Conservation (phyloP, 1,140 invertebrate species). For the Reticulitermes speratus region DNA sequence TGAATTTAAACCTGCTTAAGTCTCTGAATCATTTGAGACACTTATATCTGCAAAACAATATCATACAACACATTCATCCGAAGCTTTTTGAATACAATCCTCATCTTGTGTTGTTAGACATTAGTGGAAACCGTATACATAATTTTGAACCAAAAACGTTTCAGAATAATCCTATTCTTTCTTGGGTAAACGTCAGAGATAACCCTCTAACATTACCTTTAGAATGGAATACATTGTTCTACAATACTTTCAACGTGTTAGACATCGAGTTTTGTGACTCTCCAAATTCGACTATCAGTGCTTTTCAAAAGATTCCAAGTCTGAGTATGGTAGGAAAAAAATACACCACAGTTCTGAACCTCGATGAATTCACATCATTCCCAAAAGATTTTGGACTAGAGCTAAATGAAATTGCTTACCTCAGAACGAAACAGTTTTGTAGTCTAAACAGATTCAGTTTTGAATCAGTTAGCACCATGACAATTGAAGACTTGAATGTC, state of each 20-base stretch:
- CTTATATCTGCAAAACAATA: neutral
- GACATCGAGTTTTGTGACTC: neutral
- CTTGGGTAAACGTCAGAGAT: neutral
- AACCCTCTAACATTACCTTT: neutral
- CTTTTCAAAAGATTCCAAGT: neutral
- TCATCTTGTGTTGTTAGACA: neutral
- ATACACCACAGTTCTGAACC: neutral
- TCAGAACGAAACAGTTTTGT: neutral
- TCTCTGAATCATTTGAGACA: neutral
- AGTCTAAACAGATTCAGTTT: neutral
- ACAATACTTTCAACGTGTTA: neutral
- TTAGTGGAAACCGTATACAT: neutral
- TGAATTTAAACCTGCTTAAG: slow-evolving; percentile 17
- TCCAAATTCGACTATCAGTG: neutral
- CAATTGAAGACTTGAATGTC: neutral
- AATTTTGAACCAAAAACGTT: neutral
- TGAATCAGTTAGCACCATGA: neutral
- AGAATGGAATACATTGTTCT: neutral
- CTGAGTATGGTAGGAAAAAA: neutral
- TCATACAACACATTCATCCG: neutral
- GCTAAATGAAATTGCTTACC: neutral
- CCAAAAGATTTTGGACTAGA: neutral
- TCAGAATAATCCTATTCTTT: neutral
- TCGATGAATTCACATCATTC: neutral
- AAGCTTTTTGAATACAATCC: neutral